Base-by-base conservation (phyloP, 2,797 vertebrate species). In the Coregonus sp. region DNA sequence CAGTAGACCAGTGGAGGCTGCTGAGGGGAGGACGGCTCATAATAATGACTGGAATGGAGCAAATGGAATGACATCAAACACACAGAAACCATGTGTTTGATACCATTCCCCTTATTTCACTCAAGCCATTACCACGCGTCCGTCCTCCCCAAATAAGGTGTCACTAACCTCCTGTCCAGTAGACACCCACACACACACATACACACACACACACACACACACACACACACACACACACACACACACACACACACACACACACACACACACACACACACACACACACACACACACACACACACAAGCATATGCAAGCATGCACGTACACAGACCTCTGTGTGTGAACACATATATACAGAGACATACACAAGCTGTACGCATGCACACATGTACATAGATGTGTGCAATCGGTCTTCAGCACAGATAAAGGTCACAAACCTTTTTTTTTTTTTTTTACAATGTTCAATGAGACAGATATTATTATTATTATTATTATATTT, bases 21-120 rank as follows among this genome's bases (percentile, higher is more conserved):
- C 11, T 47, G 40, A 47, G 40, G 40, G 40, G 40, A 47, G 40
- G 40, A 47, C 9, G 9, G 40, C 40, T 47, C 40, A 47, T 47
- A 47, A 47, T 47, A 47, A 11, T 47, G 40, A 9, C 40, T 47
- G 40, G 40, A 47, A 9, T 47, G 40, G 40, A 47, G 9, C 63
- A 85, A 80, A 70, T 85, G 82, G 40, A 47, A 47, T 47, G 40
- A 12, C 11, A 47, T 47, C 40, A 47, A 47, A 47, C 40, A 12
- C 40, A 47, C 9, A 11, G 40, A 47, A 47, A 47, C 40, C 40
- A 12, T 47, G 40, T 47, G 40, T 12, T 47, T 2, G 40, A 47
- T 47, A 47, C 40, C 9, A 47, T 47, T 47, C 40, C 33, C 11
- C 33, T 68, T 2, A 47, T 47, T 47, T 9, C 33, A 25, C 33